phyloP scores from a whole-genome alignment of 1,140 invertebrate species.

The Himalopsyche phryganea region DNA sequence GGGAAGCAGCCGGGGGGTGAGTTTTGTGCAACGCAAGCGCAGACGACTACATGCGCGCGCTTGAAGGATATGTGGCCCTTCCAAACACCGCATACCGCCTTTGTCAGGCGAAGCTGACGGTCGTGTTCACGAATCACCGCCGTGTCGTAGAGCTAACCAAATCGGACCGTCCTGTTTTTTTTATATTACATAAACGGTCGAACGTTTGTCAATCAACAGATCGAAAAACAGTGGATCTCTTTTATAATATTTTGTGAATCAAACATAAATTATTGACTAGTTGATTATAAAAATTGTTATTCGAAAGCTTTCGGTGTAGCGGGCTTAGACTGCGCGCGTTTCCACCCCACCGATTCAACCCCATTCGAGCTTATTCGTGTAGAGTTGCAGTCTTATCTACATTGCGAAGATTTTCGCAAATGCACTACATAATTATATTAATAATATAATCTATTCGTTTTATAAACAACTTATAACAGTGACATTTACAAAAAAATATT shows the following conservation, averaged over 20 bases:
- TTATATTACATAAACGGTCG: slow-evolving; percentile 8
- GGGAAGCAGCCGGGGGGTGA: not conserved
- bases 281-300: no score
- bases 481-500: no score
- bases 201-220: not conserved
- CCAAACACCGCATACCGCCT: slow-evolving; percentile 16
- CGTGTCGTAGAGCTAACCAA: not conserved
- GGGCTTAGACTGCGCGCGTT: not conserved
- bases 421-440: not conserved
- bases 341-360: not conserved
- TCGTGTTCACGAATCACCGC: not conserved
- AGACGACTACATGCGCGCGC: slow-evolving; percentile 2
- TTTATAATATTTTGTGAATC: not conserved
- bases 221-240: not conserved
- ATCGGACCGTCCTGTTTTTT: slow-evolving; percentile 8
- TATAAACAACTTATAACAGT: no score
- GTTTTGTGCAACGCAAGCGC: slow-evolving; percentile 9
- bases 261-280: not conserved
- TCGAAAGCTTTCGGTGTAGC: no score
- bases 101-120: slow-evolving; percentile 19
- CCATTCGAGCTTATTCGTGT: slow-evolving; percentile 8
- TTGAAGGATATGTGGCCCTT: not conserved
- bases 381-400: slow-evolving; percentile 13
- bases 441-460: no score
- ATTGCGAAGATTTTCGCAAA: slow-evolving; percentile 10